These are phyloP conservation scores for Pipistrellus kuhlii DNA, from an alignment of 2,797 vertebrate genomes.

Conservation along the genomic window DNA sequence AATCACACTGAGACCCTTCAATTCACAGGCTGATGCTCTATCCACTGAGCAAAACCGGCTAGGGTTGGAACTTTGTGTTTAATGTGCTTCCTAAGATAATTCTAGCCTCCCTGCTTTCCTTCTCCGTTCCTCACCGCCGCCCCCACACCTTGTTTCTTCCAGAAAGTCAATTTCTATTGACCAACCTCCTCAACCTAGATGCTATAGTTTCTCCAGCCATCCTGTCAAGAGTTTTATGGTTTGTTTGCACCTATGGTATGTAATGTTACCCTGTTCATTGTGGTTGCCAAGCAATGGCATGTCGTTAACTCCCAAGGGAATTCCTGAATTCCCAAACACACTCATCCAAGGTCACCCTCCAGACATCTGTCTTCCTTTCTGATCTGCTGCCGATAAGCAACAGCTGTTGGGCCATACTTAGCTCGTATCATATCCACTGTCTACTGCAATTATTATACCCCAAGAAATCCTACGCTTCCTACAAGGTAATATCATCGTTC, in stretches of 20 bases:
- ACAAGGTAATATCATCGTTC: neutral
- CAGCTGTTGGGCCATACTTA: slow-evolving; percentile 50
- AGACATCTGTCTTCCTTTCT: slow-evolving; percentile 71
- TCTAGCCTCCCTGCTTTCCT: neutral
- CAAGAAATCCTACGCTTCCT: neutral
- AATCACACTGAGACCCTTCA: too few relatives aligned
- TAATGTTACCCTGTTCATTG: slow-evolving; percentile 43
- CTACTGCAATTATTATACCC: neutral
- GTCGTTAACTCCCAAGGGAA: slow-evolving; percentile 56
- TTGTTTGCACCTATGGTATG: slow-evolving; percentile 66
- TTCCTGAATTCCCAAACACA: slow-evolving; percentile 58
- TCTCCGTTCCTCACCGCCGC: neutral
- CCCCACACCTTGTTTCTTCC: neutral
- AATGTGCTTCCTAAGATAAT: neutral
- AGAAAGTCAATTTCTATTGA: slow-evolving; percentile 27
- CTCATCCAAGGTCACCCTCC: slow-evolving; percentile 62
- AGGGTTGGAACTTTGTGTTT: neutral
- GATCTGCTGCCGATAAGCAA: slow-evolving; percentile 40
- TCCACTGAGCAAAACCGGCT: too few relatives aligned
- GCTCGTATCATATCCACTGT: neutral
- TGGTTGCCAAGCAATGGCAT: slow-evolving; percentile 61
- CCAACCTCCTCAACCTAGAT: neutral
- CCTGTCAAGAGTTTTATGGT: slow-evolving; percentile 64
- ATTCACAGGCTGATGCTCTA: too few relatives aligned
- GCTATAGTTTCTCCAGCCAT: neutral